Conservation (phyloP, 2,113 vertebrate genomes). For the Dendrocopos noguchii region DNA sequence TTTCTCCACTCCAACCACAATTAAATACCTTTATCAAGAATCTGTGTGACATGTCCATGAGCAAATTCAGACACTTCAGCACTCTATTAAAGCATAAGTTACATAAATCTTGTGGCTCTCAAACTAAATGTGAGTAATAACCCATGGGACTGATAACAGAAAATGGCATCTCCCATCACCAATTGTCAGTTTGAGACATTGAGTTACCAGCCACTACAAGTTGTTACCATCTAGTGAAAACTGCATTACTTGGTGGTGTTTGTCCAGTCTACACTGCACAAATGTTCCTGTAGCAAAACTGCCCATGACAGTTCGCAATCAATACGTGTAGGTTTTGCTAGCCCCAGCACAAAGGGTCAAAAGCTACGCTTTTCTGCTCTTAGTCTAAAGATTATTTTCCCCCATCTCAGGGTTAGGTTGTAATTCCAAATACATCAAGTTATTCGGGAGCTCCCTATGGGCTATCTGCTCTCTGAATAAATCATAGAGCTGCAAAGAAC, state of each 20-base stretch:
- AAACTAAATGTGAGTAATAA: not conserved
- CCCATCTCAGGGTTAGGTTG: not conserved
- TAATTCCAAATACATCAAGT: not conserved
- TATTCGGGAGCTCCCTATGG: not conserved
- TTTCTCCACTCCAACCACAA: not conserved
- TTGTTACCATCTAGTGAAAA: not conserved
- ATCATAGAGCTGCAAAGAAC: not conserved
- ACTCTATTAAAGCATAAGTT: not conserved
- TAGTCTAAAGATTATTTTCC: not conserved
- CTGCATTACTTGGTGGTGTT: rapidly evolving
- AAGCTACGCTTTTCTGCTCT: not conserved
- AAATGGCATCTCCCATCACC: not conserved
- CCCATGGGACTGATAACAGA: not conserved
- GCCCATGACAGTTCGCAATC: rapidly evolving
- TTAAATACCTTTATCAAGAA: not conserved
- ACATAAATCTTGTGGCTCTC: not conserved
- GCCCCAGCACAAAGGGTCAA: not conserved
- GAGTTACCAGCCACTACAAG: not conserved
- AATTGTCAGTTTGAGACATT: not conserved
- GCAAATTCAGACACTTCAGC: not conserved
- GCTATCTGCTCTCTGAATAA: not conserved
- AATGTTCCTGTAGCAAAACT: not conserved
- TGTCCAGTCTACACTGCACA: not conserved
- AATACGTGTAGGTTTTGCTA: not conserved
- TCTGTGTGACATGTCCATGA: not conserved